Percentiles rank a stretch among this genome's conserved stretches.
Conservation (phyloP, 1,140 invertebrate species). For the Drosophila mauritiana region DNA sequence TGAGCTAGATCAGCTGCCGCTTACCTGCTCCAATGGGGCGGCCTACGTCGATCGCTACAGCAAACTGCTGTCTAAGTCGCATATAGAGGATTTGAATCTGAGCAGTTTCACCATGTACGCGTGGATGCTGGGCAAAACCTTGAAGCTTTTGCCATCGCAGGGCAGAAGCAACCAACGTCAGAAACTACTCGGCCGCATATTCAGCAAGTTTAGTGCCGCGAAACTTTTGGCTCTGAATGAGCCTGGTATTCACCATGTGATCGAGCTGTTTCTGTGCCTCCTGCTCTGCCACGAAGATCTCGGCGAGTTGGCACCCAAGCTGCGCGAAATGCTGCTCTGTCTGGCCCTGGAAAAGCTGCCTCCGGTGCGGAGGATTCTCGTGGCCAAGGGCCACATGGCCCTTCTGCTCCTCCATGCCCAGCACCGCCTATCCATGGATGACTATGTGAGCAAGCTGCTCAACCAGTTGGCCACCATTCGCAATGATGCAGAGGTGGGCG, state of each 20-base stretch:
- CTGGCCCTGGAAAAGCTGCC: constrained; percentile 71
- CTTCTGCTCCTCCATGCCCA: constrained; percentile 70
- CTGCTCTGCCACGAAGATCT: constrained; percentile 59
- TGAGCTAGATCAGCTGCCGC: constrained; percentile 60
- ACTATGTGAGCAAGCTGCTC: constrained; percentile 73
- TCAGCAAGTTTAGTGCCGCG: constrained; percentile 78
- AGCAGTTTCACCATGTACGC: constrained; percentile 74
- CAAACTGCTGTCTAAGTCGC: constrained; percentile 33
- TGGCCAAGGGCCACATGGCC: constrained; percentile 80
- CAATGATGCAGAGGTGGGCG: constrained; percentile 63
- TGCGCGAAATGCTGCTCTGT: constrained; percentile 72
- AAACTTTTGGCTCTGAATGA: constrained; percentile 79
- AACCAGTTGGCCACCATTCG: constrained; percentile 60
- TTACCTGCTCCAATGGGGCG: constrained; percentile 53
- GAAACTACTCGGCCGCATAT: constrained; percentile 81
- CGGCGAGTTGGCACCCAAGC: constrained; percentile 56
- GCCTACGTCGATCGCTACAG: constrained; percentile 74
- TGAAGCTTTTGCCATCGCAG: constrained; percentile 32
- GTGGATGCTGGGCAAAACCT: constrained; percentile 68
- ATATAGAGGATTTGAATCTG: constrained; percentile 70
- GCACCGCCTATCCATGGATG: constrained; percentile 46
- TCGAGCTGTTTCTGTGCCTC: constrained; percentile 76
- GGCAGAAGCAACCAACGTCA: constrained; percentile 58
- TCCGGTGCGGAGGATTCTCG: constrained; percentile 48
- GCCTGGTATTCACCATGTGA: constrained; percentile 80